Percentiles rank a stretch among this genome's conserved stretches.
Conservation (phyloP, 2,797 vertebrate genomes). For the Kryptolebias ocellatus region DNA sequence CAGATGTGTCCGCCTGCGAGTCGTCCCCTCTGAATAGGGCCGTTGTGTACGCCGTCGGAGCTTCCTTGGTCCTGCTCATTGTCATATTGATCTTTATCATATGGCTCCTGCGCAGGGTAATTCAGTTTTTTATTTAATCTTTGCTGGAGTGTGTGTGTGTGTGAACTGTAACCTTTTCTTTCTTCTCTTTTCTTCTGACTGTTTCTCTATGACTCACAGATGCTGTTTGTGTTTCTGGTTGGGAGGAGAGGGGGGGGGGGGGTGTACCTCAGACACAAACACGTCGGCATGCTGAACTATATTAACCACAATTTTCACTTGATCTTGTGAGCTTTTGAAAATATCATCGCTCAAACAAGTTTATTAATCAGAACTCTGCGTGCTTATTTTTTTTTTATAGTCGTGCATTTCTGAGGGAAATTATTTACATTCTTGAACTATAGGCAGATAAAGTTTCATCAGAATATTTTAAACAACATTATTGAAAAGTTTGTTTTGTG, state of each 20-base stretch:
- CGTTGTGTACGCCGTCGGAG: constrained; percentile 17
- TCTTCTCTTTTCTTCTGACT: background rate
- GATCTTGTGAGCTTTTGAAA: background rate
- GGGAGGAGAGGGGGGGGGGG: too few relatives aligned
- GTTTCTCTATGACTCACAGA: constrained; percentile 26
- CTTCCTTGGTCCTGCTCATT: constrained; percentile 30
- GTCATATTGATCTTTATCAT: constrained; percentile 10
- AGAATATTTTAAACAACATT: too few relatives aligned
- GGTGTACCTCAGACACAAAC: background rate
- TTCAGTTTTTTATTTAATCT: background rate
- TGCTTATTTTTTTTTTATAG: too few relatives aligned
- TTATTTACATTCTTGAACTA: too few relatives aligned
- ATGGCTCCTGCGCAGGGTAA: constrained; percentile 62
- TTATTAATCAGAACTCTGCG: too few relatives aligned
- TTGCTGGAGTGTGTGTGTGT: background rate
- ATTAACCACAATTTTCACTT: background rate
- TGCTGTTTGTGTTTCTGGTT: background rate
- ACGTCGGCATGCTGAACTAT: background rate
- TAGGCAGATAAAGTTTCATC: too few relatives aligned
- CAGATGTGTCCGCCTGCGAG: rapidly evolving
- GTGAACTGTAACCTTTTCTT: background rate
- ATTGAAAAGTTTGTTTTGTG: too few relatives aligned
- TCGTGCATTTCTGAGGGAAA: too few relatives aligned
- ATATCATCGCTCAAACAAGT: background rate
- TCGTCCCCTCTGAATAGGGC: background rate